A percentile compares a stretch with the other conserved stretches of the same genome.
Evolutionary conservation across 2,113 vertebrate species (phyloP).

Genomic region (Vulpes vulpes): DNA sequence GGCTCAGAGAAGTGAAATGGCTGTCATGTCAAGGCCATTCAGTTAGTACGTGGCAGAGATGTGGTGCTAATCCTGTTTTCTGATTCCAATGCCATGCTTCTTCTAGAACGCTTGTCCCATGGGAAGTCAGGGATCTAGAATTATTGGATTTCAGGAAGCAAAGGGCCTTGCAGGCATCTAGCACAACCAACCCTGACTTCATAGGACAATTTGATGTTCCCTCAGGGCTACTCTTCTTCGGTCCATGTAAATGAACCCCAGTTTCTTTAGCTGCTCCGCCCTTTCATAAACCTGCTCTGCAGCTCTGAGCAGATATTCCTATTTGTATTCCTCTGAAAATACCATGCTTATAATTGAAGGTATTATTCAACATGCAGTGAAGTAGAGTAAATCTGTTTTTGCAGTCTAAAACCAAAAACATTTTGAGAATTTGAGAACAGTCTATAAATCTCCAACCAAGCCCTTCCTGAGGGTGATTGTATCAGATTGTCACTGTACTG

Average conservation of each 20-base stretch:
- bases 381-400: not conserved
- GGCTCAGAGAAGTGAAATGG: not conserved
- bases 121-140: not conserved
- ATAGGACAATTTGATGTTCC: not conserved
- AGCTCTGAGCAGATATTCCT: not conserved
- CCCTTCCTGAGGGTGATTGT: not conserved
- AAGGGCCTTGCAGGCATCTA: not conserved
- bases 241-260: accelerated
- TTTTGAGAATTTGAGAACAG: not conserved
- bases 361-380: accelerated
- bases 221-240: not conserved
- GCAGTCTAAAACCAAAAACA: not conserved
- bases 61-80: not conserved
- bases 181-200: not conserved
- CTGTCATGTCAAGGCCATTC: not conserved
- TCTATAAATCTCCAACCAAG: not conserved
- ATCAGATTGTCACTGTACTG: not conserved
- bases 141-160: not conserved
- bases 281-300: not conserved
- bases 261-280: not conserved
- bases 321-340: not conserved
- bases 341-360: not conserved
- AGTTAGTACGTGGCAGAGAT: not conserved
- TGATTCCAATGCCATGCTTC: not conserved
- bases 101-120: not conserved